These are phyloP conservation scores for Ennomos quercinarius DNA, from an alignment of 2,888 invertebrate genomes.

Conservation along the genomic window DNA sequence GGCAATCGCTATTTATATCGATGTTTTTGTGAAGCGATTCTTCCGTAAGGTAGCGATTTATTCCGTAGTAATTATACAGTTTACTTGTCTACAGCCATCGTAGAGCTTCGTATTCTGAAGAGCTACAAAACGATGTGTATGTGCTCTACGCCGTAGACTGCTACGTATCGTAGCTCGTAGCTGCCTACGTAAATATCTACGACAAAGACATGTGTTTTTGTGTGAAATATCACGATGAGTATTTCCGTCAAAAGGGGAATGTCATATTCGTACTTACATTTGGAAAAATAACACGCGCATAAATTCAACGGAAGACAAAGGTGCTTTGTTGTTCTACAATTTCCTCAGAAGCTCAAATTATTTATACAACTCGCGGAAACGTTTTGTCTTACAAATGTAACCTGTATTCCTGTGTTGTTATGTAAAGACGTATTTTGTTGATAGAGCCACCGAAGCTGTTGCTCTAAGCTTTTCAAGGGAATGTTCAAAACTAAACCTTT, in stretches of 20 bases:
- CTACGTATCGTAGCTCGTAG: constrained; percentile 6
- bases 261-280: constrained; percentile 4
- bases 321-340: constrained; percentile 26
- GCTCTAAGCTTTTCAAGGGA: constrained; percentile 23
- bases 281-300: constrained; percentile 21
- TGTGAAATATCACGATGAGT: constrained; percentile 8
- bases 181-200: constrained; percentile 2
- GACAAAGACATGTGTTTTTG: not conserved
- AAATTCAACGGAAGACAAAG: constrained; percentile 16
- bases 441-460: constrained; percentile 7
- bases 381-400: constrained; percentile 4
- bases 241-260: constrained; percentile 18
- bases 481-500: constrained; percentile 9
- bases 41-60: too few relatives aligned
- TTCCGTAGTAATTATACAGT: too few relatives aligned
- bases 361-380: constrained; percentile 14
- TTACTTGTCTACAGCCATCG: too few relatives aligned
- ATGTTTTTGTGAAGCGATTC: too few relatives aligned
- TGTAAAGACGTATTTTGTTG: constrained; percentile 13
- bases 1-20: too few relatives aligned
- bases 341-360: constrained; percentile 21
- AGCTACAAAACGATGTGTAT: not conserved
- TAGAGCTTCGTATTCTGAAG: too few relatives aligned
- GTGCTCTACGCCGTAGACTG: constrained; percentile 5
- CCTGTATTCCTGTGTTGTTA: not conserved